Percentiles rank a stretch among this genome's conserved stretches.
Evolutionary conservation across 2,797 vertebrate species (phyloP).

Genomic region (Stomatorhinus walkeri): DNA sequence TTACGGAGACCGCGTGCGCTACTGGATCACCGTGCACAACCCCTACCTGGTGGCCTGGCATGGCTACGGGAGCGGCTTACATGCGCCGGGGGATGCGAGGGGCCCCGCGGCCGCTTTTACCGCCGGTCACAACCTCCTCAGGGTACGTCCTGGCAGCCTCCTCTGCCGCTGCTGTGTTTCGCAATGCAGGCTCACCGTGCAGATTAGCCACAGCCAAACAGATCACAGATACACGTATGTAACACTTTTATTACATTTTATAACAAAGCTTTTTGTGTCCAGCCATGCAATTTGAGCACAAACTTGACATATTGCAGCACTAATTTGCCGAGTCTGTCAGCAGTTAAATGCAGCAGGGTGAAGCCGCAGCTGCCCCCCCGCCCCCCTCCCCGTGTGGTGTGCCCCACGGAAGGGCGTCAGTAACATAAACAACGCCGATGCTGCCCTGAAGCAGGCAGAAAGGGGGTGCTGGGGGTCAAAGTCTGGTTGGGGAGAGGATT

Average conservation of each 20-base stretch:
- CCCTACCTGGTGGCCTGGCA: constrained; percentile 83
- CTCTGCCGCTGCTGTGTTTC: too few species aligned
- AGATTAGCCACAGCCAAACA: neutral
- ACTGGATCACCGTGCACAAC: constrained; percentile 94
- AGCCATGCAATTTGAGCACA: neutral
- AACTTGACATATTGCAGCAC: neutral
- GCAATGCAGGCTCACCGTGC: neutral
- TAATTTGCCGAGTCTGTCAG: neutral
- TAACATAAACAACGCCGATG: neutral
- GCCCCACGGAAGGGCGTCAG: neutral
- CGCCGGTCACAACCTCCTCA: constrained; percentile 90
- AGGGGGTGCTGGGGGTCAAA: constrained; percentile 38
- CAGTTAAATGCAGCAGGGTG: neutral
- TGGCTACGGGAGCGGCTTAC: constrained; percentile 79
- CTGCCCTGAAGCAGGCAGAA: neutral
- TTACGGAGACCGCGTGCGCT: constrained; percentile 78
- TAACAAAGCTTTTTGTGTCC: neutral
- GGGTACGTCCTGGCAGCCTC: constrained; percentile 55
- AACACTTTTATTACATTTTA: neutral
- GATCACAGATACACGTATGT: neutral
- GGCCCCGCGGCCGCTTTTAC: constrained; percentile 58
- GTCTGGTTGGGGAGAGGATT: constrained; percentile 53
- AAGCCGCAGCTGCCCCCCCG: neutral
- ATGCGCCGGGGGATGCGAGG: constrained; percentile 79
- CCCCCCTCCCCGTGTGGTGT: neutral